These are phyloP conservation scores for Anarrhichthys ocellatus DNA, from an alignment of 2,113 vertebrate species.

Conservation along the genomic window DNA sequence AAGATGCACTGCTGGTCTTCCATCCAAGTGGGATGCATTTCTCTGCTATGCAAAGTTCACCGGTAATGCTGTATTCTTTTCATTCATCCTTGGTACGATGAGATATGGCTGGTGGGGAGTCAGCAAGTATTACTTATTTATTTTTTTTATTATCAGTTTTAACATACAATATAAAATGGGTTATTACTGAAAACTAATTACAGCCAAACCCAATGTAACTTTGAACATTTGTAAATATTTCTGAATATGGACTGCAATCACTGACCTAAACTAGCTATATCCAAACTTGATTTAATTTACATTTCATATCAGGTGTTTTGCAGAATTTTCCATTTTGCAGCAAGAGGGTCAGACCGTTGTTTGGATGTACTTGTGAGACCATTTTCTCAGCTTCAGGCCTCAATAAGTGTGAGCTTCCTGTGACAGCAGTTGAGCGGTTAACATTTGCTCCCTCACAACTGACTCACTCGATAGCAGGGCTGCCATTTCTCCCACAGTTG, in stretches of 20 bases:
- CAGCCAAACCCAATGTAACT: neutral
- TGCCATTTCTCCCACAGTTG: neutral
- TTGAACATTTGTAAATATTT: neutral
- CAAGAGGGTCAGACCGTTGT: neutral
- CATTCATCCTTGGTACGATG: conserved; percentile 12
- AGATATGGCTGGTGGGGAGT: conserved; percentile 9
- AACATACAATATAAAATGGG: neutral
- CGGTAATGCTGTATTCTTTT: conserved; percentile 38
- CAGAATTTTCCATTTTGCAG: neutral
- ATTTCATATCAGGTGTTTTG: neutral
- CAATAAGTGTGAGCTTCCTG: neutral
- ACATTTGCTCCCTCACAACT: neutral
- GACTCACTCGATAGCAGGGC: neutral
- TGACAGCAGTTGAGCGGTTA: neutral
- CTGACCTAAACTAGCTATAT: neutral
- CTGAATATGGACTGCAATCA: neutral
- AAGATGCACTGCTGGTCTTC: conserved; percentile 63
- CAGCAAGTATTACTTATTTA: neutral
- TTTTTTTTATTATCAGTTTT: neutral
- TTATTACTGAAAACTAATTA: neutral
- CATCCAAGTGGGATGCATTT: conserved; percentile 57
- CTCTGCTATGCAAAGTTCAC: conserved; percentile 40
- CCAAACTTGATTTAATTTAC: neutral
- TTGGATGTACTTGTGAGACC: too few species aligned
- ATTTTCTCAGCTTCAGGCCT: neutral